Conservation (phyloP, 2,888 invertebrate genomes). For the Diaphora mendica region DNA sequence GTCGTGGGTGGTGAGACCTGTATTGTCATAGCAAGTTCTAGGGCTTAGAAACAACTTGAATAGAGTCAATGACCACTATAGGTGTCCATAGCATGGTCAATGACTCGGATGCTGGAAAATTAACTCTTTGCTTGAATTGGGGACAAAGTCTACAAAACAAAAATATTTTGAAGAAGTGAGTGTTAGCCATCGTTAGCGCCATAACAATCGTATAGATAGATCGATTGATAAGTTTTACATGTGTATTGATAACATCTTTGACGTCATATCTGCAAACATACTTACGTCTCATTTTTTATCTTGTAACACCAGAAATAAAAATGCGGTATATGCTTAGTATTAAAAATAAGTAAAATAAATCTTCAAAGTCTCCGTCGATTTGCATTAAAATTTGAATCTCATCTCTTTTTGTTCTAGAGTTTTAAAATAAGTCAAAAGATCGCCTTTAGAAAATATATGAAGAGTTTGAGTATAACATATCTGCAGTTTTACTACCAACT, state of each 20-base stretch:
- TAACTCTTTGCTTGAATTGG: background rate
- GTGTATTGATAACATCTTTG: constrained; percentile 12
- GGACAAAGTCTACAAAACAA: background rate
- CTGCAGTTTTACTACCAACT: background rate
- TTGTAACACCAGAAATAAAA: background rate
- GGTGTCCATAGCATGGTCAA: constrained; percentile 13
- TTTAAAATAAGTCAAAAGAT: background rate
- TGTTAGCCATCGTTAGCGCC: constrained; percentile 14
- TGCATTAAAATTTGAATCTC: background rate
- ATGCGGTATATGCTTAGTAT: background rate
- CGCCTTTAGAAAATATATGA: background rate
- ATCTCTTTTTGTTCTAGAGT: too few species aligned
- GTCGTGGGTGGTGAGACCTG: constrained; percentile 63
- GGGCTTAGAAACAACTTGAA: constrained; percentile 42
- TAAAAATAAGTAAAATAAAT: background rate
- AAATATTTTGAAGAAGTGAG: background rate
- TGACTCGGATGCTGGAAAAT: constrained; percentile 3
- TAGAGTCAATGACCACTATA: constrained; percentile 32
- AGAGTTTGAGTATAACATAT: background rate
- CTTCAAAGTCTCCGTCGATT: background rate
- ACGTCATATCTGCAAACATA: background rate
- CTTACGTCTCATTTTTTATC: background rate
- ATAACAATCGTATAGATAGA: constrained; percentile 12
- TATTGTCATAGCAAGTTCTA: constrained; percentile 62
- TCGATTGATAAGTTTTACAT: constrained; percentile 12